Conservation (phyloP, 1,140 invertebrate species). For the Cherax quadricarinatus region DNA sequence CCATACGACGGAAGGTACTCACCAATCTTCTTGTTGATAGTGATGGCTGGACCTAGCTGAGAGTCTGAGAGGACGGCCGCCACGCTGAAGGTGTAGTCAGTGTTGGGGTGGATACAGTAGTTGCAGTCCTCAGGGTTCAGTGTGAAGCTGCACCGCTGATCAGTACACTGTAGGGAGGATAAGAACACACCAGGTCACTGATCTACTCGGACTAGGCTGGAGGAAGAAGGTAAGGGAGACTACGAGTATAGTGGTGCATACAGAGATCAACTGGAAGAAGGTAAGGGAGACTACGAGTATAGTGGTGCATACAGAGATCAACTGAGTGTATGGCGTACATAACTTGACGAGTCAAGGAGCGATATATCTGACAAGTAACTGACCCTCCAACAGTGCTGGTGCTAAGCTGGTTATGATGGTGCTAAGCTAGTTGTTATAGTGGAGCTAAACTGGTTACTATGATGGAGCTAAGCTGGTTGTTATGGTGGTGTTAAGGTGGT, state of each 20-base stretch:
- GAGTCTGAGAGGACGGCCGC: conserved; percentile 72
- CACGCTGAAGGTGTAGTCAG: conserved; percentile 74
- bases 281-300: neutral
- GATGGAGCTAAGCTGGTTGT: neutral
- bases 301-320: neutral
- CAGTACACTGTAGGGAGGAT: conserved; percentile 55
- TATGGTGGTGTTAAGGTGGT: too few relatives aligned
- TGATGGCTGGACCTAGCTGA: conserved; percentile 73
- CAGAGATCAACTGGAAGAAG: neutral
- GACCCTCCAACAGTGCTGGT: too few relatives aligned
- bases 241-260: neutral
- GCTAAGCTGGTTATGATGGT: too few relatives aligned
- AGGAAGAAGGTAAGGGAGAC: neutral
- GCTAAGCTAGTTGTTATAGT: neutral
- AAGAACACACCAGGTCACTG: neutral
- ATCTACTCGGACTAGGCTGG: neutral
- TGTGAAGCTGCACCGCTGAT: conserved; percentile 59
- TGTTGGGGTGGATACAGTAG: conserved; percentile 73
- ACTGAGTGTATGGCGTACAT: too few relatives aligned
- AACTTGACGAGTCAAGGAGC: too few relatives aligned
- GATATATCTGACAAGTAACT: too few relatives aligned
- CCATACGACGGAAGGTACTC: conserved; percentile 37
- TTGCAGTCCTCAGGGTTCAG: conserved; percentile 73
- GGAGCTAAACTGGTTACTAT: neutral
- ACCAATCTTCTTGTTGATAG: conserved; percentile 74